Conservation (phyloP, 1,140 invertebrate genomes). For the Ceratitis capitata region DNA sequence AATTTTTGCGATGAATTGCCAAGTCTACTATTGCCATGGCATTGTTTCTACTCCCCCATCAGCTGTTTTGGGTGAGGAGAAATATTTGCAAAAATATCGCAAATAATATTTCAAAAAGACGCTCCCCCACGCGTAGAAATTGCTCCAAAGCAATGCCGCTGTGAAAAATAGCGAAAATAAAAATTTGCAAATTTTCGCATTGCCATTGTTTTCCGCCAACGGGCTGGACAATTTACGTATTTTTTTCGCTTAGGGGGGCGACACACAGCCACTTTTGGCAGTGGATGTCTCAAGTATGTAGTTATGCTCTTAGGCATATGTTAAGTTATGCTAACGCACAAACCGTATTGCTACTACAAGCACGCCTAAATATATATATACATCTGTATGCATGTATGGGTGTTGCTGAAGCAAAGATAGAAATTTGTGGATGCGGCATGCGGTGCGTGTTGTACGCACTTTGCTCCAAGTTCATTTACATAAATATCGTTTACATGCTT, state of each 20-base stretch:
- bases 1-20: constrained; percentile 1
- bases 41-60: neutral
- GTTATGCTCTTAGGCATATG: neutral
- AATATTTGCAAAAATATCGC: neutral
- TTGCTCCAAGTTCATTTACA: neutral
- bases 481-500: constrained; percentile 29
- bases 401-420: neutral
- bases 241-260: neutral
- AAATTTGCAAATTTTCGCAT: neutral
- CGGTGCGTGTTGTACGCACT: neutral
- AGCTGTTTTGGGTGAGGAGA: neutral
- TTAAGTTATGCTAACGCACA: constrained; percentile 1
- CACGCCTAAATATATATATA: too few species aligned
- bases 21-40: neutral
- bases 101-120: constrained; percentile 17
- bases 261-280: too few species aligned
- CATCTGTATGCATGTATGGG: too few species aligned
- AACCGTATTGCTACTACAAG: neutral
- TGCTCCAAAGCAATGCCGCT: neutral
- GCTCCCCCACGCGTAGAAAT: neutral
- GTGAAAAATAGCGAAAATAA: neutral
- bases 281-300: neutral
- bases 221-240: neutral
- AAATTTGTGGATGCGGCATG: neutral
- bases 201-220: neutral